These are phyloP conservation scores for Ostrea denselamellosa DNA, from an alignment of 1,140 invertebrate genomes.

Conservation along the genomic window DNA sequence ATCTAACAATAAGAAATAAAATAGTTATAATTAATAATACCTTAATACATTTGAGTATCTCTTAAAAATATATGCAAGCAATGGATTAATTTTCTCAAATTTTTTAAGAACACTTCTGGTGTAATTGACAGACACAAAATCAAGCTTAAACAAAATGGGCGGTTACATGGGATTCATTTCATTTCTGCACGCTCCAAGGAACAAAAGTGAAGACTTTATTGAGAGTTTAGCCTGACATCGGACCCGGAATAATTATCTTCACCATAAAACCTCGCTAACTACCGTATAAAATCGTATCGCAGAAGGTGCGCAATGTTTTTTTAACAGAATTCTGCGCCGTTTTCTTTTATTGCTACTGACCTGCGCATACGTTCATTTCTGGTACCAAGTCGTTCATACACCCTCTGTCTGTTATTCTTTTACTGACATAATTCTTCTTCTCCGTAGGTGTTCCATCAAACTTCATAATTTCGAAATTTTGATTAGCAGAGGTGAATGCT, in stretches of 20 bases:
- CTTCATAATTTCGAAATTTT: slow-evolving; percentile 23
- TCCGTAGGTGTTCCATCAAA: slow-evolving; percentile 37
- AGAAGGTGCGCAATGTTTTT: slow-evolving; percentile 8
- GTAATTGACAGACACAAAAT: neutral
- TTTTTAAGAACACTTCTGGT: neutral
- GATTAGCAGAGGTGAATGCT: slow-evolving; percentile 34
- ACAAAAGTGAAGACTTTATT: slow-evolving; percentile 30
- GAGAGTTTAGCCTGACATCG: slow-evolving; percentile 8
- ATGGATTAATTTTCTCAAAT: neutral
- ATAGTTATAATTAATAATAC: too few relatives aligned
- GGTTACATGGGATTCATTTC: neutral
- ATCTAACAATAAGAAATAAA: too few relatives aligned
- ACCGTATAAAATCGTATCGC: slow-evolving; percentile 16
- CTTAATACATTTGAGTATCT: too few relatives aligned
- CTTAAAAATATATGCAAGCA: too few relatives aligned
- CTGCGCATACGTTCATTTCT: neutral
- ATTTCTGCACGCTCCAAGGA: slow-evolving; percentile 8
- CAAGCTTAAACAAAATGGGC: slow-evolving; percentile 22
- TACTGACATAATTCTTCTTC: neutral
- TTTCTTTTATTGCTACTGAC: neutral
- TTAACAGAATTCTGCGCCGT: neutral
- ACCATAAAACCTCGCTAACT: slow-evolving; percentile 23
- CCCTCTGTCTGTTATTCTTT: neutral
- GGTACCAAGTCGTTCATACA: neutral
- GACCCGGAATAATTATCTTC: slow-evolving; percentile 21